Evolutionary conservation across 1,140 invertebrate genomes (phyloP).

Genomic region (Oryctes rhinoceros): DNA sequence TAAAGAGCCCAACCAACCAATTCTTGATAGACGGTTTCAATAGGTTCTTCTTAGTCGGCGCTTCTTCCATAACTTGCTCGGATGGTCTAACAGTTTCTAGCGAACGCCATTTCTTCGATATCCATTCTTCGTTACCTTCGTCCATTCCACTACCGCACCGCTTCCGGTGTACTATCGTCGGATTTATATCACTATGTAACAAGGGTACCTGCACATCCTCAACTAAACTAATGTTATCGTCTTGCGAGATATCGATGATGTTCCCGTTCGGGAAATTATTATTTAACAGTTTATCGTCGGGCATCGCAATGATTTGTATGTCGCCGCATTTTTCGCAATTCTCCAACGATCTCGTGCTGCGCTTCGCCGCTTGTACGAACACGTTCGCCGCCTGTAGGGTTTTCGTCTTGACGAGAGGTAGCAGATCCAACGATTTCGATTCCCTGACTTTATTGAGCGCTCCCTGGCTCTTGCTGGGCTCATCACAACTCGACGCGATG

Average conservation of each 20-base stretch:
- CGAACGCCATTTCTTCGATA: slow-evolving; percentile 74
- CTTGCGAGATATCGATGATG: slow-evolving; percentile 59
- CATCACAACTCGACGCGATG: slow-evolving; percentile 65
- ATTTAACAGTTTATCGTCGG: slow-evolving; percentile 63
- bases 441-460: slow-evolving; percentile 61
- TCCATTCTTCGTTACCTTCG: slow-evolving; percentile 53
- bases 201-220: slow-evolving; percentile 67
- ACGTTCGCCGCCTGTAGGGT: slow-evolving; percentile 50
- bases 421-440: slow-evolving; percentile 64
- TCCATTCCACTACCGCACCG: slow-evolving; percentile 54
- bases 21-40: slow-evolving; percentile 68
- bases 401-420: slow-evolving; percentile 56
- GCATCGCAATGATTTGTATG: slow-evolving; percentile 60
- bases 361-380: slow-evolving; percentile 50
- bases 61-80: slow-evolving; percentile 56
- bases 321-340: slow-evolving; percentile 63
- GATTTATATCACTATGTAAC: slow-evolving; percentile 56
- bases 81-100: slow-evolving; percentile 70
- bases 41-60: slow-evolving; percentile 63
- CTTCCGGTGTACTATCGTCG: slow-evolving; percentile 50
- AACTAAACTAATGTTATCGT: slow-evolving; percentile 51
- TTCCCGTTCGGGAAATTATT: slow-evolving; percentile 68
- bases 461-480: slow-evolving; percentile 59
- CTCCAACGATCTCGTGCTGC: slow-evolving; percentile 54
- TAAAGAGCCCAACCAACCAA: slow-evolving; percentile 76